phyloP scores from a whole-genome alignment of 2,797 vertebrate species.

The Erethizon dorsatum region DNA sequence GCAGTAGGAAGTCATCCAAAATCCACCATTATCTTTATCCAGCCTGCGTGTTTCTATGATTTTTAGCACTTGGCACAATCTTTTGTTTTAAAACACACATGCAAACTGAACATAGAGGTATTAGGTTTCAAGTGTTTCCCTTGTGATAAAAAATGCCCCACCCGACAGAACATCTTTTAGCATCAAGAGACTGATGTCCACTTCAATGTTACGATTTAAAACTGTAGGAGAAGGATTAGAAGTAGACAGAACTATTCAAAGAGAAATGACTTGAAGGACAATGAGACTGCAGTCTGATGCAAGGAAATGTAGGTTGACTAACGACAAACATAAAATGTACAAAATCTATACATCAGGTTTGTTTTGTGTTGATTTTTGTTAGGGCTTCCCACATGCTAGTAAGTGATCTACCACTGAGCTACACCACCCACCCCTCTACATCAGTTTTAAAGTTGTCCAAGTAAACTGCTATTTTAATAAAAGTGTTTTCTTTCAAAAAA shows the following conservation, averaged over 20 bases:
- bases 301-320: neutral
- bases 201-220: neutral
- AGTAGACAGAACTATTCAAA: neutral
- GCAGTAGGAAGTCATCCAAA: neutral
- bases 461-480: neutral
- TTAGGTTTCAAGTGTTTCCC: neutral
- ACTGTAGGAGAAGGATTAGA: neutral
- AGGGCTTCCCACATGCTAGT: accelerated
- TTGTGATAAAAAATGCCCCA: neutral
- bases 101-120: neutral
- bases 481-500: neutral
- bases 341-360: neutral
- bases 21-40: neutral
- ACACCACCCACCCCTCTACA: neutral
- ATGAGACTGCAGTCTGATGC: neutral
- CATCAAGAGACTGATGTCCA: neutral
- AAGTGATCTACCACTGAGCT: neutral
- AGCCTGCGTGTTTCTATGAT: neutral
- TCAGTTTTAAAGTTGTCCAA: neutral
- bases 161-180: neutral
- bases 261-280: neutral
- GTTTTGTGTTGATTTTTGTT: neutral
- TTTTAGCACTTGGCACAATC: neutral
- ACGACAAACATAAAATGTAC: neutral
- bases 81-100: neutral